phyloP scores from a whole-genome alignment of 2,113 vertebrate species.

The Myotis lucifugus region DNA sequence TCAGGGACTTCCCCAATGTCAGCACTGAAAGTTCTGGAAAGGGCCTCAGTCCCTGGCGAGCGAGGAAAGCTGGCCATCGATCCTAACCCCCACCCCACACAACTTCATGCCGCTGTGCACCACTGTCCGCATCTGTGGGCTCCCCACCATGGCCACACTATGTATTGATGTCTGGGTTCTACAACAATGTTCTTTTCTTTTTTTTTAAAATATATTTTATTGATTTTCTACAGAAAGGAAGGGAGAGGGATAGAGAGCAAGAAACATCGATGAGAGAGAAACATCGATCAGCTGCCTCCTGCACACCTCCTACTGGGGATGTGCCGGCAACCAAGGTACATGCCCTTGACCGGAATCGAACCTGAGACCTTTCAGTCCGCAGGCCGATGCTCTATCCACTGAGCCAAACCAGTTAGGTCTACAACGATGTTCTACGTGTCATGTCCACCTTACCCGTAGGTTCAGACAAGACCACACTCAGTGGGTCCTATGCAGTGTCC shows the following conservation, averaged over 20 bases:
- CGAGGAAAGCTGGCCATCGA: background rate
- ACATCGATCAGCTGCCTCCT: too few relatives aligned
- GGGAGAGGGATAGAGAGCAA: too few relatives aligned
- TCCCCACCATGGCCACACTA: background rate
- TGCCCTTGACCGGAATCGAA: too few relatives aligned
- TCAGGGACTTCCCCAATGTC: background rate
- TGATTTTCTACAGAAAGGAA: too few relatives aligned
- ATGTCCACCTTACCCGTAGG: background rate
- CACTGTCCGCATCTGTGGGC: background rate
- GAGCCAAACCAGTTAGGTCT: background rate
- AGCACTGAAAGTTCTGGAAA: background rate
- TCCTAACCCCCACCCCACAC: background rate
- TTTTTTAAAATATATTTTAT: too few relatives aligned
- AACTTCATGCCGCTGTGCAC: background rate
- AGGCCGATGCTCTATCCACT: too few relatives aligned
- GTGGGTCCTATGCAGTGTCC: background rate
- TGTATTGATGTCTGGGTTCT: background rate
- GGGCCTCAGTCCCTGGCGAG: background rate
- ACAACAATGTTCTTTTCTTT: too few relatives aligned
- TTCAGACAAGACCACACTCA: constrained; percentile 46
- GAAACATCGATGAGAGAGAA: too few relatives aligned
- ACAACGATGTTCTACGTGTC: background rate
- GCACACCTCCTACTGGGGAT: too few relatives aligned
- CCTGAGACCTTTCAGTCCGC: too few relatives aligned
- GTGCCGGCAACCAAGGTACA: too few relatives aligned